These are phyloP conservation scores for Eretmochelys imbricata DNA, from an alignment of 2,113 vertebrate genomes.

Conservation along the genomic window DNA sequence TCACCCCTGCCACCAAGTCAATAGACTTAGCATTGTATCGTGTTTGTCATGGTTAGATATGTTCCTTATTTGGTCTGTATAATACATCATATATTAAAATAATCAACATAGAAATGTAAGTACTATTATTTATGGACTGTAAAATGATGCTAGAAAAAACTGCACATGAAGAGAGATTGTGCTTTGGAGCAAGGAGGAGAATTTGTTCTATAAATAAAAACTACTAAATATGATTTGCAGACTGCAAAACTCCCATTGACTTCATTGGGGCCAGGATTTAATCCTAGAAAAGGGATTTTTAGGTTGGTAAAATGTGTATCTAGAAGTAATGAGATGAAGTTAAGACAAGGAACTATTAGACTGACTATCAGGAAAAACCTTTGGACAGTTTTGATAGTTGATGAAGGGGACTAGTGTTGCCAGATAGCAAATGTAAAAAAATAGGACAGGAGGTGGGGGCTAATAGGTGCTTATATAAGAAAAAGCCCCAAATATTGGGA, in stretches of 20 bases:
- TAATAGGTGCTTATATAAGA: too few species aligned
- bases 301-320: background rate
- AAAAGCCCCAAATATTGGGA: too few species aligned
- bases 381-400: background rate
- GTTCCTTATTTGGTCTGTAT: background rate
- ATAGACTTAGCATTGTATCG: background rate
- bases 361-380: background rate
- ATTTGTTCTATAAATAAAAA: background rate
- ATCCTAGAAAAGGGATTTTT: background rate
- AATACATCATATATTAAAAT: background rate
- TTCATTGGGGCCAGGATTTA: background rate
- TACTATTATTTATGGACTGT: background rate
- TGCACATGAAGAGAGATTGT: background rate
- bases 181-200: background rate
- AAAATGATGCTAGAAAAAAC: background rate
- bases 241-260: background rate
- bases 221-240: background rate
- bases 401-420: background rate
- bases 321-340: slow-evolving; percentile 6
- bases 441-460: too few species aligned
- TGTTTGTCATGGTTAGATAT: background rate
- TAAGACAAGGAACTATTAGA: background rate
- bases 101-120: background rate
- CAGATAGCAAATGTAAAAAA: too few species aligned
- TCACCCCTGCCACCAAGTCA: too few species aligned